Percentiles rank a stretch among this genome's conserved stretches.
Conservation (phyloP, 2,797 vertebrate species). For the Chloroceryle amazona region DNA sequence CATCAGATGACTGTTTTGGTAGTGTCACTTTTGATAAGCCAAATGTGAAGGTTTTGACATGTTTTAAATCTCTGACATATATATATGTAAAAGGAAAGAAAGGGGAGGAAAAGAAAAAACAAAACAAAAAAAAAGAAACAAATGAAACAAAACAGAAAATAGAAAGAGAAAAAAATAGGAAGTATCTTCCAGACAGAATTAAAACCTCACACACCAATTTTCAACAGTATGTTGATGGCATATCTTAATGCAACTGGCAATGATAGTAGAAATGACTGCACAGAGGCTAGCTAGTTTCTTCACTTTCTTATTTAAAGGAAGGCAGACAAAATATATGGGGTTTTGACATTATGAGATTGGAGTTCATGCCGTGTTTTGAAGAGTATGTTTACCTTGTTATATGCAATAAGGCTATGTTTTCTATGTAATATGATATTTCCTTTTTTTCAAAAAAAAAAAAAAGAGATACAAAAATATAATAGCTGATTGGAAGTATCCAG, state of each 20-base stretch:
- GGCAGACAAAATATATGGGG: background rate
- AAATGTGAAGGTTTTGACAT: constrained; percentile 13
- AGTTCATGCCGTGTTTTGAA: background rate
- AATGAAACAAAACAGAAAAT: too few species aligned
- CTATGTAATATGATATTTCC: background rate
- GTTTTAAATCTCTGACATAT: constrained; percentile 37
- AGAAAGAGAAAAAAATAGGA: fast-evolving
- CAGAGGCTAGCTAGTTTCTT: background rate
- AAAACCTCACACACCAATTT: background rate
- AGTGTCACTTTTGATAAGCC: constrained; percentile 34
- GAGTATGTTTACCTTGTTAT: background rate
- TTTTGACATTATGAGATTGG: background rate
- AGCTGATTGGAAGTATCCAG: background rate
- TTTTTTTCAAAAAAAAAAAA: background rate
- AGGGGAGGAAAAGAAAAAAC: background rate
- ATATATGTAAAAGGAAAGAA: background rate
- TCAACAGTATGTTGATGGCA: background rate
- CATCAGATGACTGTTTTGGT: constrained; percentile 65
- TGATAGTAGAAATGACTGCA: background rate
- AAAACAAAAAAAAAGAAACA: too few species aligned
- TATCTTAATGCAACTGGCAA: background rate
- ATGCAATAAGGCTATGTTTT: background rate
- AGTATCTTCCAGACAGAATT: background rate
- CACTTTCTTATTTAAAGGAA: background rate
- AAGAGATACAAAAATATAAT: too few species aligned